phyloP scores from a whole-genome alignment of 2,888 invertebrate genomes.

The Ferrisia virgata region DNA sequence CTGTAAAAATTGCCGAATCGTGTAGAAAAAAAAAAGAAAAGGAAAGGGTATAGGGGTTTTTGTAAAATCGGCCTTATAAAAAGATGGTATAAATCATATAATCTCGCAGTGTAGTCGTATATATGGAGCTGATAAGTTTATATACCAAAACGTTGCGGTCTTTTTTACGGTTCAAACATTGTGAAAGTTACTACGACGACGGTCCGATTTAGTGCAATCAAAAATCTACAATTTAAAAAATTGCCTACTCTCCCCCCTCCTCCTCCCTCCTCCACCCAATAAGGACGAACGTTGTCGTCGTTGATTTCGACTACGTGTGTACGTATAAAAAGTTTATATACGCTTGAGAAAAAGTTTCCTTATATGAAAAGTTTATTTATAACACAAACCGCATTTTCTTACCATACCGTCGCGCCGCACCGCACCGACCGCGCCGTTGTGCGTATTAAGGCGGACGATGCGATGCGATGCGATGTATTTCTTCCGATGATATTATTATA shows the following conservation, averaged over 20 bases:
- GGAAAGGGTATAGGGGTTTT: neutral
- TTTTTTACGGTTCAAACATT: constrained; percentile 7
- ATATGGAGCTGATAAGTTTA: neutral
- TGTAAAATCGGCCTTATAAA: neutral
- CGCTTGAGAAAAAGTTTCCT: neutral
- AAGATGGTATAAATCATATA: constrained; percentile 15
- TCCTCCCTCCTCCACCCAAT: too few relatives aligned
- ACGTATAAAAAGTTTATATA: constrained; percentile 12
- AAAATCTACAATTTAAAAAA: constrained; percentile 18
- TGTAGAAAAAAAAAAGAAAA: neutral
- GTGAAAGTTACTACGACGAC: neutral
- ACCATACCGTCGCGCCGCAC: too few relatives aligned
- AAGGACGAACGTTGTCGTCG: neutral
- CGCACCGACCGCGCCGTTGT: too few relatives aligned
- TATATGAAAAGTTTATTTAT: neutral
- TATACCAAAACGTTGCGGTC: constrained; percentile 3
- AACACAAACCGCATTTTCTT: too few relatives aligned
- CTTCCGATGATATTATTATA: neutral
- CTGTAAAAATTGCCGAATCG: neutral
- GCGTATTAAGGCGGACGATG: too few relatives aligned
- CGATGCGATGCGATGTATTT: neutral
- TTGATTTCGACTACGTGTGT: neutral
- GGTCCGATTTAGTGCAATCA: neutral
- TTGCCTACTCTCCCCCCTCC: too few relatives aligned
- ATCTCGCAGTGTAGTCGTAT: neutral